phyloP scores from a whole-genome alignment of 2,797 vertebrate genomes.

The Bufotes viridis region DNA sequence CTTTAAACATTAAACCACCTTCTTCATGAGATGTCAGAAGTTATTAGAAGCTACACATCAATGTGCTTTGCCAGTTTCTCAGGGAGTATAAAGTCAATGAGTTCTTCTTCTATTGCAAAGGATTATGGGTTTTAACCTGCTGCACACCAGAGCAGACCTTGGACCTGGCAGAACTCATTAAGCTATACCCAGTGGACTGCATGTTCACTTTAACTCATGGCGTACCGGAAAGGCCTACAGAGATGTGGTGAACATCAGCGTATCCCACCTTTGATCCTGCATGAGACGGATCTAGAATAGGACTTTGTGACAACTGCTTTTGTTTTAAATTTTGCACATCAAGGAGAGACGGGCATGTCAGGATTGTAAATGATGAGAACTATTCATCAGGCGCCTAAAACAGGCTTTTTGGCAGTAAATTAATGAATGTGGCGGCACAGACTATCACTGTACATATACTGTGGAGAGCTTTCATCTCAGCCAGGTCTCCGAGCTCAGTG shows the following conservation, averaged over 20 bases:
- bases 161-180: constrained; percentile 20
- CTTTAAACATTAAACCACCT: constrained; percentile 26
- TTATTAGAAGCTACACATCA: constrained; percentile 37
- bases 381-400: constrained; percentile 58
- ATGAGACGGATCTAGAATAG: constrained; percentile 32
- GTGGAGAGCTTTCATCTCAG: constrained; percentile 58
- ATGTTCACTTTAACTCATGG: constrained; percentile 19
- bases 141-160: constrained; percentile 10
- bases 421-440: constrained; percentile 53
- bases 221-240: neutral
- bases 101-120: constrained; percentile 14
- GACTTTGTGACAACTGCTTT: constrained; percentile 47
- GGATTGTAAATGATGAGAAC: constrained; percentile 61
- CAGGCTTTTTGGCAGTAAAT: constrained; percentile 62
- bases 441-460: constrained; percentile 45
- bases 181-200: neutral
- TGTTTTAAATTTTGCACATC: constrained; percentile 56
- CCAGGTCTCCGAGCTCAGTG: constrained; percentile 50
- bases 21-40: constrained; percentile 37
- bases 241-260: neutral
- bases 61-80: neutral
- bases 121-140: constrained; percentile 42
- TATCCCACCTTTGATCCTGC: constrained; percentile 32
- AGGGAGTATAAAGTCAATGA: constrained; percentile 13
- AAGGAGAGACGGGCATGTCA: constrained; percentile 55